Conservation (phyloP, 2,888 invertebrate genomes). For the Odontothrips loti region DNA sequence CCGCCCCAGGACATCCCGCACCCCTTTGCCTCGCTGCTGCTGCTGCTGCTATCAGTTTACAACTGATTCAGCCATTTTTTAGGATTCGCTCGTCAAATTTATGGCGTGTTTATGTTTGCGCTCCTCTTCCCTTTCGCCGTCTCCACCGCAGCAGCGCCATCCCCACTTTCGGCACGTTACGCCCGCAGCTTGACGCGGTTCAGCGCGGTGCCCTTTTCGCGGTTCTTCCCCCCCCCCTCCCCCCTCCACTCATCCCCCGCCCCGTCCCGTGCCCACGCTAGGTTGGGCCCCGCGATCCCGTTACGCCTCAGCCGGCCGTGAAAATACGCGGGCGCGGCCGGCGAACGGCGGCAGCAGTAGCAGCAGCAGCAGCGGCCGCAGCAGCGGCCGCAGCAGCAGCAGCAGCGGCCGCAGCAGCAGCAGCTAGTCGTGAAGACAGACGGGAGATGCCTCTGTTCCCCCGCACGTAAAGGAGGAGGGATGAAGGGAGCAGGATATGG, state of each 20-base stretch:
- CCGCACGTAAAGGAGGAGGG: too few relatives aligned
- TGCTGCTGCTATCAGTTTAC: constrained; percentile 4
- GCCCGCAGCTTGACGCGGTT: background rate
- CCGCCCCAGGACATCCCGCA: background rate
- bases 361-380: too few relatives aligned
- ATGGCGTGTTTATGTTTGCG: constrained; percentile 12
- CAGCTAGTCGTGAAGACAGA: too few relatives aligned
- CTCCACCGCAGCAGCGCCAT: background rate
- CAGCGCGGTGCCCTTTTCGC: background rate
- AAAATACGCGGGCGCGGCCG: background rate
- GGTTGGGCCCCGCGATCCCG: background rate
- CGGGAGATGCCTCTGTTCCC: too few relatives aligned
- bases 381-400: too few relatives aligned
- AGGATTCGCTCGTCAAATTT: constrained; percentile 23
- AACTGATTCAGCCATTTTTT: constrained; percentile 26
- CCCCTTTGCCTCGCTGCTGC: background rate
- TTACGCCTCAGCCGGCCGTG: background rate
- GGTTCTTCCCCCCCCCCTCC: background rate
- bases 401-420: too few relatives aligned
- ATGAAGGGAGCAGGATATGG: too few relatives aligned
- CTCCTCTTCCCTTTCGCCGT: background rate
- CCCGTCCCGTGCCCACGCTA: background rate
- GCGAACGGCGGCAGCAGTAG: background rate
- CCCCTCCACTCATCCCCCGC: background rate
- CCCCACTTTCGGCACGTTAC: background rate